A percentile compares a stretch with the other conserved stretches of the same genome.
phyloP scores from a whole-genome alignment of 2,797 vertebrate genomes.

The Trichosurus vulpecula region DNA sequence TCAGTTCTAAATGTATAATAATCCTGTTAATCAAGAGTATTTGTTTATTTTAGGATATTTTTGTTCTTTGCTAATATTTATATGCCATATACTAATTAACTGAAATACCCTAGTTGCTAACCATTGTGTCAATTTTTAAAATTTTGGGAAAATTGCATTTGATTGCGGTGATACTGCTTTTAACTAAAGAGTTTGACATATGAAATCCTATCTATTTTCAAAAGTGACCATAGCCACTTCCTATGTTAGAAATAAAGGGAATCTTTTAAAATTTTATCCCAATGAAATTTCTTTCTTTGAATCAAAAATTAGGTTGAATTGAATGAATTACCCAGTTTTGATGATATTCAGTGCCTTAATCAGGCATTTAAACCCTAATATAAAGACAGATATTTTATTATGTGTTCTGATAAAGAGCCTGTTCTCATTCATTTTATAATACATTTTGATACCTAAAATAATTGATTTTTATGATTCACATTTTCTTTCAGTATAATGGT shows the following conservation, averaged over 20 bases:
- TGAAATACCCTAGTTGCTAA: background rate
- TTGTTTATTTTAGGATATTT: background rate
- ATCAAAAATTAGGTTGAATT: slow-evolving; percentile 18
- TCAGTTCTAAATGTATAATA: background rate
- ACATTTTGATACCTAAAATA: slow-evolving; percentile 36
- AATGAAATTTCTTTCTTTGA: slow-evolving; percentile 14
- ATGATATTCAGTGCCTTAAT: slow-evolving; percentile 6
- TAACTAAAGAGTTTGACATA: background rate
- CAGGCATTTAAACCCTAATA: background rate
- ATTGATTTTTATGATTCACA: slow-evolving; percentile 36
- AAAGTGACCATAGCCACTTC: background rate
- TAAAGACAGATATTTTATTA: slow-evolving; percentile 23
- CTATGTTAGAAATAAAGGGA: background rate
- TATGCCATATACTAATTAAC: background rate
- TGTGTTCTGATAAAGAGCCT: background rate
- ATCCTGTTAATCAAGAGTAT: background rate
- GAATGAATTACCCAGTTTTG: background rate
- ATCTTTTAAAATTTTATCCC: background rate
- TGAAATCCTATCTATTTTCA: background rate
- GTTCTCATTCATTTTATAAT: background rate
- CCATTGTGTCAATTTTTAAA: background rate
- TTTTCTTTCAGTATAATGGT: slow-evolving; percentile 41
- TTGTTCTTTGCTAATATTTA: background rate
- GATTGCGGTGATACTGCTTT: background rate
- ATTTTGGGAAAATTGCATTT: background rate